Conservation (phyloP, 2,113 vertebrate species). For the Nothocercus julius region DNA sequence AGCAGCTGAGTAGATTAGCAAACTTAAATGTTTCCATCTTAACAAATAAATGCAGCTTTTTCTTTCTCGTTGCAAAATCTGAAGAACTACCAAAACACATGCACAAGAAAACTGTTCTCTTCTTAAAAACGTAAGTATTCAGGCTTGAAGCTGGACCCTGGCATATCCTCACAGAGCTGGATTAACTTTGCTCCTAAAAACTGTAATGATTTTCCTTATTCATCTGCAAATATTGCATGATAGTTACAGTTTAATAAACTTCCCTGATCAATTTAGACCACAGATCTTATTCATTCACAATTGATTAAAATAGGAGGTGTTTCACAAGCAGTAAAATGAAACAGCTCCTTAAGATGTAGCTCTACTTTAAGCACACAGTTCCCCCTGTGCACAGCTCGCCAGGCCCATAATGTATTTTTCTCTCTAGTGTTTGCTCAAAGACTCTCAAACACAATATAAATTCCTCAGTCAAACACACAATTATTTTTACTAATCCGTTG, state of each 20-base stretch:
- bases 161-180: neutral
- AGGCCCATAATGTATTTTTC: conserved; percentile 70
- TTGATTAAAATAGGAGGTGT: conserved; percentile 44
- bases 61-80: neutral
- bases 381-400: neutral
- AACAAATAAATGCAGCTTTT: conserved; percentile 12
- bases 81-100: neutral
- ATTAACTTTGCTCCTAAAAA: neutral
- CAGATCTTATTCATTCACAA: conserved; percentile 35
- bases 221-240: conserved; percentile 33
- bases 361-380: conserved; percentile 49
- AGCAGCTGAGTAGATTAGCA: neutral
- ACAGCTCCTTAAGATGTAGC: conserved; percentile 43
- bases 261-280: conserved; percentile 14
- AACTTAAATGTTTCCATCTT: neutral
- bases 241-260: conserved; percentile 21
- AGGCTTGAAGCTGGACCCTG: neutral
- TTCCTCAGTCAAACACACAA: conserved; percentile 66
- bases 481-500: conserved; percentile 72
- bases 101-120: neutral
- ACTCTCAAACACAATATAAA: conserved; percentile 72
- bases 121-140: neutral
- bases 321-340: conserved; percentile 54
- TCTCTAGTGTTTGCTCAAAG: conserved; percentile 68
- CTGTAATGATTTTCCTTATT: conserved; percentile 3